Base-by-base conservation (phyloP, 2,113 vertebrate genomes). In the Archilochus colubris region DNA sequence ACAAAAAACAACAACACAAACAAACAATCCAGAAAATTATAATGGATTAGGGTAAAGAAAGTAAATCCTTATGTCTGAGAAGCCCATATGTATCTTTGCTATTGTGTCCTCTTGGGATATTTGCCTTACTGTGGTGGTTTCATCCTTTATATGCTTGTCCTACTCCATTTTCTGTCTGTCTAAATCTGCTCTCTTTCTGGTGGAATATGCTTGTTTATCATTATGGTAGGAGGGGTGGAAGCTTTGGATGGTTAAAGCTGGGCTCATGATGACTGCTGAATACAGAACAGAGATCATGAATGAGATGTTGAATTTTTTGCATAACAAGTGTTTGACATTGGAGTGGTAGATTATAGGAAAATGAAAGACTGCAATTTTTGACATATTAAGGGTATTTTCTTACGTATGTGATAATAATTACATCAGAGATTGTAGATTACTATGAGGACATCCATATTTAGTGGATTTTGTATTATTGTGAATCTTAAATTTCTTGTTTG, bases 251-350 rank as follows among this genome's bases (percentile, higher is more conserved):
- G 40, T 82, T 78, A 28, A 68, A 81, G 5, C 40, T 88, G 30
- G 3, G 58, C 5, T 86, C 38, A 6, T 0, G 0, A 36, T 3
- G 12, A 1, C 25, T 88, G 40, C 33, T 88, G 51, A 74, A 61
- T 53, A 31, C 11, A 7, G 17, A 18, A 30, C 21, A 70, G 63
- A 75, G 27, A 51, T n/a, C 5, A 3, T 30, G 15, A 55, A 44
- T 16, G 43, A 9, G 3, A 61, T 53, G 80, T 62, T 38, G 18
- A 62, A 8, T 64, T 70, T 70, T 91, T 58, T 86, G 51, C 8
- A 40, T 31, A 77, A 25, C 23, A 33, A 38, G 6, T 9, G 4
- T 58, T 77, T 40, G 24, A 2, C 12, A 3, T 38, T 55, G 18
- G 43, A 70, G 23, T 38, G 13, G 28, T 44, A 44, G 23, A 17